A percentile compares a stretch with the other conserved stretches of the same genome.
Conservation (phyloP, 2,113 vertebrate genomes). For the Budorcas taxicolor region DNA sequence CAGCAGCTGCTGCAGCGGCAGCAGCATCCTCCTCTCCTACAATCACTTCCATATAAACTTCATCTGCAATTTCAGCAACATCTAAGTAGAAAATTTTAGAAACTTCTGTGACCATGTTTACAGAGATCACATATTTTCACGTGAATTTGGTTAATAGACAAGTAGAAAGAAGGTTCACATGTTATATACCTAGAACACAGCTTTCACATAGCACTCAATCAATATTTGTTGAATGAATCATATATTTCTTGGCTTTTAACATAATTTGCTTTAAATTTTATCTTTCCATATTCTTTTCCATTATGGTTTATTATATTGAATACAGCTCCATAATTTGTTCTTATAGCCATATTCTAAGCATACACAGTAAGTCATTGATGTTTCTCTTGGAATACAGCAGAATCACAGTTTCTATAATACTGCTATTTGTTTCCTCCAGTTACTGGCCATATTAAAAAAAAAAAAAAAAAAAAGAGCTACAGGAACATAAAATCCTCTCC, state of each 20-base stretch:
- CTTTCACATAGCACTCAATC: conserved; percentile 22
- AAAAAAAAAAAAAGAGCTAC: background rate
- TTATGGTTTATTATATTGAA: background rate
- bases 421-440: conserved; percentile 21
- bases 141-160: conserved; percentile 11
- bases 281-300: background rate
- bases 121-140: background rate
- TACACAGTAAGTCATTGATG: conserved; percentile 16
- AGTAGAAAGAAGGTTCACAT: conserved; percentile 14
- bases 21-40: conserved; percentile 89
- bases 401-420: background rate
- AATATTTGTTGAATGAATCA: conserved; percentile 7
- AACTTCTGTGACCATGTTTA: conserved; percentile 21
- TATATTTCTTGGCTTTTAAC: conserved; percentile 24
- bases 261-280: background rate
- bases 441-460: background rate
- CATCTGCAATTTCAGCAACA: conserved; percentile 92
- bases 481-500: conserved; percentile 67
- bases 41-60: conserved; percentile 97
- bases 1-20: conserved; percentile 65
- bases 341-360: conserved; percentile 25
- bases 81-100: conserved; percentile 80
- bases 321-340: background rate
- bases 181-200: conserved; percentile 16
- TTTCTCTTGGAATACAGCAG: background rate